Evolutionary conservation across 2,113 vertebrate genomes (phyloP).

Genomic region (Chroicocephalus ridibundus): DNA sequence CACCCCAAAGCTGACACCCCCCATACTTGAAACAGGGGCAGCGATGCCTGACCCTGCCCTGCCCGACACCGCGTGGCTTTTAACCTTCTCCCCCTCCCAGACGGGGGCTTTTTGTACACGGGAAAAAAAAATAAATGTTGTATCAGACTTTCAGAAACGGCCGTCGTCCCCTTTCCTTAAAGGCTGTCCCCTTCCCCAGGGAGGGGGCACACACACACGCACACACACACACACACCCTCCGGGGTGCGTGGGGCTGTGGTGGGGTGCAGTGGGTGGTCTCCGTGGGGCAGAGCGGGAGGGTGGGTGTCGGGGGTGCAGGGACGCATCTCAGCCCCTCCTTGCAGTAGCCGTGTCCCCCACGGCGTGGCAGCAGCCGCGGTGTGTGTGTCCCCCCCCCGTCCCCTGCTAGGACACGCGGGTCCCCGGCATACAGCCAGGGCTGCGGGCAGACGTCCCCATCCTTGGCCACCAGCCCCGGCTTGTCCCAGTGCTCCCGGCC

Average conservation of each 20-base stretch:
- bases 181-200: background rate
- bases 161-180: background rate
- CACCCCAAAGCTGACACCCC: background rate
- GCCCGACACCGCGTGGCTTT: background rate
- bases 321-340: background rate
- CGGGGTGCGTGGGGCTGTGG: fast-evolving
- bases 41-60: background rate
- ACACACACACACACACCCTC: too few relatives aligned
- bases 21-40: background rate
- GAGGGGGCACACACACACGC: too few relatives aligned
- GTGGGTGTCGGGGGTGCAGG: background rate
- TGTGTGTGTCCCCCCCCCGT: too few relatives aligned
- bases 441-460: background rate
- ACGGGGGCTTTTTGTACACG: background rate
- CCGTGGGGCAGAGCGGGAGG: background rate
- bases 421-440: fast-evolving
- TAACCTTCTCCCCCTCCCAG: background rate
- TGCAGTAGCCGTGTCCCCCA: background rate
- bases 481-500: fast-evolving
- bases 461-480: background rate
- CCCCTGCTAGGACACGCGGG: background rate
- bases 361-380: background rate
- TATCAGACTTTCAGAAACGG: background rate
- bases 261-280: background rate
- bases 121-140: background rate